Evolutionary conservation across 64 coral and sea anemone species (phyloP).

Genomic region (Trachythela sp.): DNA sequence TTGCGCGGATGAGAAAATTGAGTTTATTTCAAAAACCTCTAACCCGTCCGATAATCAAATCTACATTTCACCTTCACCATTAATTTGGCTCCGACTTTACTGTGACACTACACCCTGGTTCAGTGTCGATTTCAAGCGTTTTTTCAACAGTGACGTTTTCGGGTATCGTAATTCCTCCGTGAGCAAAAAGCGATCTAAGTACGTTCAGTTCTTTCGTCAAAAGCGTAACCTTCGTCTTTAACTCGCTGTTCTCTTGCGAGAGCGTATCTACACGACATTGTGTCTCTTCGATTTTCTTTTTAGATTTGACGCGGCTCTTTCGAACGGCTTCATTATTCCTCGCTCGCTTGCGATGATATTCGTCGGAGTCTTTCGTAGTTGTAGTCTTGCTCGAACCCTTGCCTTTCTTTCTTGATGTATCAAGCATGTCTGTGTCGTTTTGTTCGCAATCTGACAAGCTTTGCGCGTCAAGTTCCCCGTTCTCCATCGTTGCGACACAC

Average conservation of each 20-base stretch:
- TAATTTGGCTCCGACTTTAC: neutral
- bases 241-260: constrained; percentile 82
- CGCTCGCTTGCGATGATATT: constrained; percentile 79
- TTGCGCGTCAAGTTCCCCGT: neutral
- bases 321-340: constrained; percentile 93
- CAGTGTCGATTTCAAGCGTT: constrained; percentile 50
- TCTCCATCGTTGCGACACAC: neutral
- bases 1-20: neutral
- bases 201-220: constrained; percentile 96
- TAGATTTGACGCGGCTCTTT: constrained; percentile 92
- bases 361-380: neutral
- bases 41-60: neutral
- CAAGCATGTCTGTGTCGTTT: neutral
- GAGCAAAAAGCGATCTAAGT: constrained; percentile 80
- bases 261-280: constrained; percentile 60
- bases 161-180: constrained; percentile 77
- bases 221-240: constrained; percentile 87
- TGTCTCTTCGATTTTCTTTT: constrained; percentile 92
- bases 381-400: neutral
- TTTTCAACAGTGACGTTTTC: constrained; percentile 68
- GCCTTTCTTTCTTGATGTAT: neutral
- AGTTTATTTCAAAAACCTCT: too few species aligned
- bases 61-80: neutral
- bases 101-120: neutral
- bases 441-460: neutral